A percentile compares a stretch with the other conserved stretches of the same genome.
Conservation (phyloP, 2,113 vertebrate genomes). For the Prolemur simus region DNA sequence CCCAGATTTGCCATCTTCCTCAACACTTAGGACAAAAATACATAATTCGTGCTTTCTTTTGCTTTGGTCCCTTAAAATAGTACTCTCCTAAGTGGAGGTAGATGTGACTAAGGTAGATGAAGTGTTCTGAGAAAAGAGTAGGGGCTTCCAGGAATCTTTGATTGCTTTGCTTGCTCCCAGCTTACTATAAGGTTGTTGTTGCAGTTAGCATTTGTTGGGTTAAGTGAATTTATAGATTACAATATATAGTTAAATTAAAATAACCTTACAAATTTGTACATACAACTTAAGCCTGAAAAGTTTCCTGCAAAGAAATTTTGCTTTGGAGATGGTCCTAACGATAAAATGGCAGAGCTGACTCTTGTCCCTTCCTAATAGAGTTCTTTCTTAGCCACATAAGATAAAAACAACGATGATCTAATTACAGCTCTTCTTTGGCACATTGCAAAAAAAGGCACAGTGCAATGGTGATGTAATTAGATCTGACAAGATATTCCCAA, state of each 20-base stretch:
- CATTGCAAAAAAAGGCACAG: neutral
- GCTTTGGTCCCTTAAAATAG: conserved; percentile 14
- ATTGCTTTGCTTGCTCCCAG: neutral
- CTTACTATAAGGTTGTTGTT: neutral
- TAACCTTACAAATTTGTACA: neutral
- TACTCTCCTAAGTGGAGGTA: neutral
- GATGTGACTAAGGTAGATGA: neutral
- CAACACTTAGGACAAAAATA: neutral
- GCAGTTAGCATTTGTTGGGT: neutral
- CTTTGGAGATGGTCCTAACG: neutral
- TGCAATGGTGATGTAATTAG: neutral
- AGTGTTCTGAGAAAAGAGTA: neutral
- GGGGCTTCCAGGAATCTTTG: neutral
- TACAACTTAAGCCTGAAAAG: neutral
- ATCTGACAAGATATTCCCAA: neutral
- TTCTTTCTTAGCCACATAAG: neutral
- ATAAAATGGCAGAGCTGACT: neutral
- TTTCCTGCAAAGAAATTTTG: neutral
- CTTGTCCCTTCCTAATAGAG: neutral
- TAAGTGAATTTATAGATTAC: neutral
- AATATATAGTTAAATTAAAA: neutral
- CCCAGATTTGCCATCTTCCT: neutral
- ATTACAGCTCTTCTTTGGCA: neutral
- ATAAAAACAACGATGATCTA: neutral
- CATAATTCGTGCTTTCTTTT: conserved; percentile 35